Percentiles rank a stretch among this genome's conserved stretches.
phyloP scores from a whole-genome alignment of 2,113 vertebrate genomes.

The Toxotes jaculatrix region DNA sequence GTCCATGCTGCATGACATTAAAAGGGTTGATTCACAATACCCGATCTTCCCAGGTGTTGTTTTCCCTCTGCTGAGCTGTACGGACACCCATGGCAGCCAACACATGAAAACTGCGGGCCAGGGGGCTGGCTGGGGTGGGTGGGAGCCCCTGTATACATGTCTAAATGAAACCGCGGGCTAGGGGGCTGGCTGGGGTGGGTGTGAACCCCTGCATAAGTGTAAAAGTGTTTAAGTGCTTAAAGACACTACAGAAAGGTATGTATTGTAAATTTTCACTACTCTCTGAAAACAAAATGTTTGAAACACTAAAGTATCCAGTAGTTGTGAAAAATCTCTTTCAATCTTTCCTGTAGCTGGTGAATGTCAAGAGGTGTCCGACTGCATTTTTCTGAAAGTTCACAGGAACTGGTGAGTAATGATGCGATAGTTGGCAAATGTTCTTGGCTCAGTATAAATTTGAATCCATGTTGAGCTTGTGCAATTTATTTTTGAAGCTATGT shows the following conservation, averaged over 20 bases:
- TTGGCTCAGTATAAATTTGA: conserved; percentile 30
- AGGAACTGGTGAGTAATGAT: conserved; percentile 82
- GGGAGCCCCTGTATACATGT: no score
- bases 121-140: no score
- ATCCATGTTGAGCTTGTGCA: conserved; percentile 44
- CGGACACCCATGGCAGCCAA: no score
- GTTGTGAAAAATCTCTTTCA: conserved; percentile 7
- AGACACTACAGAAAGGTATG: conserved; percentile 79
- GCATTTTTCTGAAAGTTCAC: conserved; percentile 81
- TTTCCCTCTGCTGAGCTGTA: no score
- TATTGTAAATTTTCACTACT: not conserved
- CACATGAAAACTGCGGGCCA: no score
- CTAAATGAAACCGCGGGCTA: no score
- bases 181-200: no score
- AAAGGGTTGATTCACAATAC: no score
- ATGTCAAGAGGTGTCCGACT: conserved; percentile 82
- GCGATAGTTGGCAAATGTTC: conserved; percentile 38
- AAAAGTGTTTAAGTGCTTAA: conserved; percentile 55
- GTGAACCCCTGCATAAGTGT: no score
- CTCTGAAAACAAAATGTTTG: not conserved
- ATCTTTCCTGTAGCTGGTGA: conserved; percentile 72
- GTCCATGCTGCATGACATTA: no score
- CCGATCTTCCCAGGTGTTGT: no score
- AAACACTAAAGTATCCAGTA: not conserved
- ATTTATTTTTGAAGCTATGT: conserved; percentile 79